Percentiles rank a stretch among this genome's conserved stretches.
Conservation (phyloP, 2,888 invertebrate genomes). For the Melieria crassipennis region DNA sequence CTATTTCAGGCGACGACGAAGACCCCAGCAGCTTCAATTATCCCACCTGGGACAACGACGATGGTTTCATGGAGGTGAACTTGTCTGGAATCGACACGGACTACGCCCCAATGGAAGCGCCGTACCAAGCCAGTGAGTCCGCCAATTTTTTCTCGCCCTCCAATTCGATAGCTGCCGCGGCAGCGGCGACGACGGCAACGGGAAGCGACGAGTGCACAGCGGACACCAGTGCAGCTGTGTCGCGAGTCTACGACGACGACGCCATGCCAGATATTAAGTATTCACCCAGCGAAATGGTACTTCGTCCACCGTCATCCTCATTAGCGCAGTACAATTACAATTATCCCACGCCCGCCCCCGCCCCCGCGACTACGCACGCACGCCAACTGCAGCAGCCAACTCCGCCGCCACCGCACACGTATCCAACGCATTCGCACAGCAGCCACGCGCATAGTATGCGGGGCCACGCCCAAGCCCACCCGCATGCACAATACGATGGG, state of each 20-base stretch:
- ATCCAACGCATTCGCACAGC: slow-evolving; percentile 33
- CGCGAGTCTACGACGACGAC: slow-evolving; percentile 13
- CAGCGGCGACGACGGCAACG: background rate
- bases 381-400: slow-evolving; percentile 36
- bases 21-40: slow-evolving; percentile 16
- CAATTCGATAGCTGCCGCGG: background rate
- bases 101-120: slow-evolving; percentile 35
- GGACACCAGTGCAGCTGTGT: background rate
- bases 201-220: background rate
- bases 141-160: background rate
- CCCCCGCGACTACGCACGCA: slow-evolving; percentile 37
- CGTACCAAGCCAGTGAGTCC: background rate
- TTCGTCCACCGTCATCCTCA: slow-evolving; percentile 54
- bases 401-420: slow-evolving; percentile 35
- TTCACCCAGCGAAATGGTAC: slow-evolving; percentile 48
- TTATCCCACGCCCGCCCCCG: slow-evolving; percentile 40
- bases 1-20: background rate
- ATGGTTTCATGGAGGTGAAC: slow-evolving; percentile 50
- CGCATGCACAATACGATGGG: slow-evolving; percentile 31
- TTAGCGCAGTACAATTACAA: slow-evolving; percentile 54
- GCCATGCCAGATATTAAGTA: slow-evolving; percentile 35
- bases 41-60: slow-evolving; percentile 27
- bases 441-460: background rate
- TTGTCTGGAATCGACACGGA: slow-evolving; percentile 46
- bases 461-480: slow-evolving; percentile 35